Conservation (phyloP, 2,888 invertebrate species). For the Oxyteleia sp. region DNA sequence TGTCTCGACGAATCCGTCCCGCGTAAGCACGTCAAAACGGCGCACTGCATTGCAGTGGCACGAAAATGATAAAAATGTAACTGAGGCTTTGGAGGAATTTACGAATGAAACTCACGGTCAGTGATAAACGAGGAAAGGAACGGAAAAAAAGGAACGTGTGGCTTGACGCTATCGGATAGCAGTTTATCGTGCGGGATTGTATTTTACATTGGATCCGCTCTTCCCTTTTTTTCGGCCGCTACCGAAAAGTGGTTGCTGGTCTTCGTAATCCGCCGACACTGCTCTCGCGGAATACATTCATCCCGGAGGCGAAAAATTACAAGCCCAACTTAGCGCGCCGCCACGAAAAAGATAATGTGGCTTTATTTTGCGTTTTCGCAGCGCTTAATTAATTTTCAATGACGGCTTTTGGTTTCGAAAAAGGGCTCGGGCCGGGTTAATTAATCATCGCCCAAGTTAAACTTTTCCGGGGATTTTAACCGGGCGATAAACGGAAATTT, state of each 20-base stretch:
- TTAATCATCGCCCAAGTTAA: constrained; percentile 20
- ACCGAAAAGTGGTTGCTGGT: constrained; percentile 52
- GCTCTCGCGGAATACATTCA: constrained; percentile 37
- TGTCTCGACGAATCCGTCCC: constrained; percentile 30
- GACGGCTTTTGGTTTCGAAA: neutral
- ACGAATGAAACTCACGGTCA: constrained; percentile 66
- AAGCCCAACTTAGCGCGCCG: constrained; percentile 66
- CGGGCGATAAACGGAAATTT: constrained; percentile 20
- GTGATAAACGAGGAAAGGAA: constrained; percentile 72
- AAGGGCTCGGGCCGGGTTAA: neutral
- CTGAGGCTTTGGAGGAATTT: constrained; percentile 63
- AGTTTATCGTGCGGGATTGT: constrained; percentile 72
- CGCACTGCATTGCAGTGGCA: constrained; percentile 75
- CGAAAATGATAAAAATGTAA: constrained; percentile 75
- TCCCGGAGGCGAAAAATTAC: constrained; percentile 72
- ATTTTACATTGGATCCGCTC: constrained; percentile 67
- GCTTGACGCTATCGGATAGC: constrained; percentile 73
- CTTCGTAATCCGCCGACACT: constrained; percentile 60
- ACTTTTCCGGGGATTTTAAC: neutral
- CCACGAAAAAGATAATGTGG: constrained; percentile 63
- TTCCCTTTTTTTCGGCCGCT: constrained; percentile 52
- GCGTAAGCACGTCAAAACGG: constrained; percentile 48
- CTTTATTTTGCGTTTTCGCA: constrained; percentile 64
- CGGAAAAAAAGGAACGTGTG: constrained; percentile 54
- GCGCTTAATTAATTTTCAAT: constrained; percentile 34